Percentiles rank a stretch among this genome's conserved stretches.
These are phyloP conservation scores for Podarcis siculus DNA, from an alignment of 2,797 vertebrate species.

Conservation along the genomic window DNA sequence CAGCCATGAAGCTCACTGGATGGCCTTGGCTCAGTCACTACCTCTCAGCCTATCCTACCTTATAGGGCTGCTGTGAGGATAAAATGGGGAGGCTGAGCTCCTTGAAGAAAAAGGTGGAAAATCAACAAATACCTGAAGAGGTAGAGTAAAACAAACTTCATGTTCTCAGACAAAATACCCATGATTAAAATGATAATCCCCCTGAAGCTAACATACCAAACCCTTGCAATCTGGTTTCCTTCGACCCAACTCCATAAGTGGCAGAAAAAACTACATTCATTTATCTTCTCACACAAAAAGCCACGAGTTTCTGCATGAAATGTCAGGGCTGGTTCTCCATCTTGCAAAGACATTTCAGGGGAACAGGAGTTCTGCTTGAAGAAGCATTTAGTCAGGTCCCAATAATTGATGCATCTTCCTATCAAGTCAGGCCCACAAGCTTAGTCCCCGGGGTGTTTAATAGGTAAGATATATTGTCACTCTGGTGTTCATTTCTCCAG, in stretches of 20 bases:
- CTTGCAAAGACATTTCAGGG: constrained; percentile 24
- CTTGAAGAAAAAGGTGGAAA: no score
- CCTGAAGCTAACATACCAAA: no score
- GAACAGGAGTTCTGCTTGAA: constrained; percentile 23
- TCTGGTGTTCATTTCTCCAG: not conserved
- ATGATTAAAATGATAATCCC: no score
- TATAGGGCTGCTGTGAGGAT: no score
- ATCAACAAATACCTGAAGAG: no score
- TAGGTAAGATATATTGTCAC: constrained; percentile 30
- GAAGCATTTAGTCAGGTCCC: constrained; percentile 5
- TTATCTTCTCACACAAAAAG: not conserved
- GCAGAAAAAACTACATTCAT: not conserved
- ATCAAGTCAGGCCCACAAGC: constrained; percentile 2
- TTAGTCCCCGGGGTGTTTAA: constrained; percentile 6
- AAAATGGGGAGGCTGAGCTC: not conserved
- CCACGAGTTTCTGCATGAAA: constrained; percentile 28
- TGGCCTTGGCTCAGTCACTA: no score
- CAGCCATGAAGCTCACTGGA: no score
- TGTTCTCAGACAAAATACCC: no score
- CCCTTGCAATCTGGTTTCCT: not conserved
- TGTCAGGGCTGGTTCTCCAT: not conserved
- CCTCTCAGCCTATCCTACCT: no score
- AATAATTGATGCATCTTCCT: constrained; percentile 33
- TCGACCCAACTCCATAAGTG: constrained; percentile 3
- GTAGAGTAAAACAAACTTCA: no score